phyloP scores from a whole-genome alignment of 2,113 vertebrate genomes.

The Sorex fumeus region DNA sequence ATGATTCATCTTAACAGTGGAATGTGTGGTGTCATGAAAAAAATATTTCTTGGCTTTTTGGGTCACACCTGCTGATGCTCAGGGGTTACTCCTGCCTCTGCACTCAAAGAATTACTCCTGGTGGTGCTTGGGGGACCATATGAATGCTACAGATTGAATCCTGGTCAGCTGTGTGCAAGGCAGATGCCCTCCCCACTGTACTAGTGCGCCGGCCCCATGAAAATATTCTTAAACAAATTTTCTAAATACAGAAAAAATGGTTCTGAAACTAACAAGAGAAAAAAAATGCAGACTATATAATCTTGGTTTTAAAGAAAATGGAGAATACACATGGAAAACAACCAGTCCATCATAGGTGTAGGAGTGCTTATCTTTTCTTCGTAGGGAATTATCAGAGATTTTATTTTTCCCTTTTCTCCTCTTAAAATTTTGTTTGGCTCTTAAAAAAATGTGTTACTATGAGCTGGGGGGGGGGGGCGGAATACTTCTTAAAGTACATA shows the following conservation, averaged over 20 bases:
- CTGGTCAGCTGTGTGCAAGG: no score
- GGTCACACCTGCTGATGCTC: no score
- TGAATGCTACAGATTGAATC: no score
- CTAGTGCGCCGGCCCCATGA: no score
- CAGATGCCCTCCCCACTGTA: no score
- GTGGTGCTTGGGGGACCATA: no score
- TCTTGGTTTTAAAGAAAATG: neutral
- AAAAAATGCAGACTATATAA: neutral
- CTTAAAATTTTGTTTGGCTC: neutral
- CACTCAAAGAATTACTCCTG: no score
- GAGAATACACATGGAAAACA: neutral
- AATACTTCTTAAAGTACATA: neutral
- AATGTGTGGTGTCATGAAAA: no score
- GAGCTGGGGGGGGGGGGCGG: neutral
- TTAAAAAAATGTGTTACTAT: slow-evolving; percentile 3
- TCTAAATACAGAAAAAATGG: slow-evolving; percentile 35
- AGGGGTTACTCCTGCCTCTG: no score
- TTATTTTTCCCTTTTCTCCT: neutral
- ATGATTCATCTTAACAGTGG: no score
- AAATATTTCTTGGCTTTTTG: no score
- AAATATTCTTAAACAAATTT: neutral
- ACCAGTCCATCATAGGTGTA: neutral
- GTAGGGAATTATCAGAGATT: neutral
- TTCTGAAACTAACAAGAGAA: slow-evolving; percentile 11
- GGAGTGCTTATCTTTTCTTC: neutral